Conservation (phyloP, 1,140 invertebrate species). For the Aphaenogaster floridana region DNA sequence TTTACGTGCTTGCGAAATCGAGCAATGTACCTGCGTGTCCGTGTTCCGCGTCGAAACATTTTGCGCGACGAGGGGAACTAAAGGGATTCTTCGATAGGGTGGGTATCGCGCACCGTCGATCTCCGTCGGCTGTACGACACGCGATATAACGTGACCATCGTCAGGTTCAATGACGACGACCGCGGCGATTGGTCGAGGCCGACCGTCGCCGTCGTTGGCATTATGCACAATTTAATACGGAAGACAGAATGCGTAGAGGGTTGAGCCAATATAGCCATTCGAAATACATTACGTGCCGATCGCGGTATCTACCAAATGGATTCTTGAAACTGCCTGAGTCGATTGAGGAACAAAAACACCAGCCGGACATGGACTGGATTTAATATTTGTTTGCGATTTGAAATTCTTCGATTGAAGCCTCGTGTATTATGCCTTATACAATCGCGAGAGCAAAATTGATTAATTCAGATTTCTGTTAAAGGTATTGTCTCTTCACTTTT, state of each 20-base stretch:
- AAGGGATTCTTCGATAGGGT: slow-evolving; percentile 19
- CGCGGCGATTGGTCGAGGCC: slow-evolving; percentile 67
- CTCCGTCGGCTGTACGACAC: slow-evolving; percentile 45
- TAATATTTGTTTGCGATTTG: neutral
- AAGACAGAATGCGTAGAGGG: neutral
- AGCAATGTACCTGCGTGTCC: neutral
- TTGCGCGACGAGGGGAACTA: neutral
- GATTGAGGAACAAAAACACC: neutral
- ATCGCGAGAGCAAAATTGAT: slow-evolving; percentile 2
- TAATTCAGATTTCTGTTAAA: neutral
- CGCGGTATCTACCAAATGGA: neutral
- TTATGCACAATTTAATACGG: slow-evolving; percentile 33
- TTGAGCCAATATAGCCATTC: neutral
- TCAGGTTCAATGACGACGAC: slow-evolving; percentile 76
- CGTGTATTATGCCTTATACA: neutral
- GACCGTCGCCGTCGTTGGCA: slow-evolving; percentile 12
- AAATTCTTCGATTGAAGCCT: neutral
- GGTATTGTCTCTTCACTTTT: slow-evolving; percentile 13
- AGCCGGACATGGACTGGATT: neutral
- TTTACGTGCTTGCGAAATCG: slow-evolving; percentile 5
- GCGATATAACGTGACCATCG: slow-evolving; percentile 69
- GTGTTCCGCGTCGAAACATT: slow-evolving; percentile 16
- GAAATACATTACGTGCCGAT: neutral
- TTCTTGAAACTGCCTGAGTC: neutral
- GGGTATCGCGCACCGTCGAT: slow-evolving; percentile 48